Evolutionary conservation across 35 echinoderm and acorn worm species (phyloP), one percentile per base, ranked within the genome.

Genomic region (Apostichopus californicus): DNA sequence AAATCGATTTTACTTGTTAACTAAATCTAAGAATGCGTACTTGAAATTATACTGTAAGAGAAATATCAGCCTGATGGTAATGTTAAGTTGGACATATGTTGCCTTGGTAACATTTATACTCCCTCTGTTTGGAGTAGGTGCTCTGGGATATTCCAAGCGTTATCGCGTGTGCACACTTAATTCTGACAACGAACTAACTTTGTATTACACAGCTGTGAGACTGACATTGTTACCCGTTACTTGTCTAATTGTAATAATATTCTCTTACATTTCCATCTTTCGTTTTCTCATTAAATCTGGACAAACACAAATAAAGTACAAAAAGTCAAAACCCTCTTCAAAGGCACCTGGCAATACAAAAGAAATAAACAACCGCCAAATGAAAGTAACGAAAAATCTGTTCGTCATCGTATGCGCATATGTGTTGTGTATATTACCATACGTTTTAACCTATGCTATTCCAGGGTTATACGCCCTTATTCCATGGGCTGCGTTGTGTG

Each of bases 321-420:
- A 5, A 61, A 18, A 22, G 17, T 13, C 56, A 2, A 21, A 56
- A 56, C 13, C 2, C 12, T 25, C 22, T 11, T 1, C 82, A 79
- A 23, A 18, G 23, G 11, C 52, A 52, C 18, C 23, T 12, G 34
- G 34, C 34, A 13, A 46, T 28, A 24, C 71, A 13, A 22, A n/a
- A 9, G 17, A 88, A 88, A 23, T 83, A 13, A 54, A 5, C 17
- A 88, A 88, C 4, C 12, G 86, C 8, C 18, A 88, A 55, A 23
- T 65, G 1, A 73, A n/a, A 24, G 86, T 88, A 8, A 88, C 86
- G n/a, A 88, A 72, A 60, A 88, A 88, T 13, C 14, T 88, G 14
- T 88, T 88, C 57, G 20, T 88, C 3, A 24, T 72, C 25, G 59
- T 88, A 13, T 64, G 57, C 9, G 86, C 86, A 24, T 88, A 68